Evolutionary conservation across 2,888 invertebrate genomes (phyloP).

Genomic region (Acrocera orbiculus): DNA sequence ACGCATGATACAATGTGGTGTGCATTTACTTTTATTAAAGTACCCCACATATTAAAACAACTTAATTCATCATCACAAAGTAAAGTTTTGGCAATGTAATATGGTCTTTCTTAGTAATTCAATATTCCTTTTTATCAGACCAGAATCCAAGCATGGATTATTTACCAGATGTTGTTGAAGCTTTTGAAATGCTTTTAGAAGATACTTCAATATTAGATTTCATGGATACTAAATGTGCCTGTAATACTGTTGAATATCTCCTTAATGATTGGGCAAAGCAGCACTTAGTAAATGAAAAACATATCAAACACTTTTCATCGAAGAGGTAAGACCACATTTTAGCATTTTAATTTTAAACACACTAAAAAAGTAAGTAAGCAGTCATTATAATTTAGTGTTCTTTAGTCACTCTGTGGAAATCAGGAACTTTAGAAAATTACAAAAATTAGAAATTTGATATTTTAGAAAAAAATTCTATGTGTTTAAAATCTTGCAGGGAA

Average conservation of each 20-base stretch:
- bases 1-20: conserved; percentile 83
- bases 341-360: too few relatives aligned
- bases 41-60: conserved; percentile 62
- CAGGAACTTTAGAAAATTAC: too few relatives aligned
- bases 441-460: too few relatives aligned
- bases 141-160: conserved; percentile 43
- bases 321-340: conserved; percentile 27
- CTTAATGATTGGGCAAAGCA: conserved; percentile 66
- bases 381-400: too few relatives aligned
- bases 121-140: neutral
- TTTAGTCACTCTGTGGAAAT: too few relatives aligned
- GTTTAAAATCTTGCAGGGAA: too few relatives aligned
- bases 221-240: conserved; percentile 75
- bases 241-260: conserved; percentile 71
- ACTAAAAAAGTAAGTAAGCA: too few relatives aligned
- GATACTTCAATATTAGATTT: conserved; percentile 72
- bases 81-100: conserved; percentile 14
- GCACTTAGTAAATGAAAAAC: conserved; percentile 59
- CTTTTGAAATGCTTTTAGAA: conserved; percentile 69
- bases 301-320: conserved; percentile 50
- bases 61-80: conserved; percentile 42
- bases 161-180: conserved; percentile 60
- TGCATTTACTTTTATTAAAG: conserved; percentile 82
- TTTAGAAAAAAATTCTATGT: too few relatives aligned
- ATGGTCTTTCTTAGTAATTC: neutral